Base-by-base conservation (phyloP, 2,888 invertebrate species). In the Salpingus planirostris region DNA sequence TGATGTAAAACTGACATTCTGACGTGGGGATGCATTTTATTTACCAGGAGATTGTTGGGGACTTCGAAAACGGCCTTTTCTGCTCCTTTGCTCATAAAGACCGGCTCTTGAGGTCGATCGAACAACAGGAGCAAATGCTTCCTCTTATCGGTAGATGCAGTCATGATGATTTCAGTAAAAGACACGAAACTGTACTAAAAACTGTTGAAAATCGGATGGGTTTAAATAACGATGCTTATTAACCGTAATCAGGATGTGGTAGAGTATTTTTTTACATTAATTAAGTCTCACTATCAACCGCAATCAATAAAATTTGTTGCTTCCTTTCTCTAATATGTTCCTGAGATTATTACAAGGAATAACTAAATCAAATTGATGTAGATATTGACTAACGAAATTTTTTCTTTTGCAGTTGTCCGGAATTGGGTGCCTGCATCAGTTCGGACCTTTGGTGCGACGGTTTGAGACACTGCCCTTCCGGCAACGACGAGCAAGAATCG, bases 371-470 rank as follows among this genome's bases (percentile, higher is more conserved):
- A n/a, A n/a, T n/a, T n/a, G n/a, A n/a, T n/a, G n/a, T 18, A 18
- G 18, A 6, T 5, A 18, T 18, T 18, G 18, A 18, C 18, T 6
- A 18, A 5, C 18, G 8, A 18, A 26, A 42, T 30, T 40, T 31
- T 28, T 18, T 39, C 39, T 49, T 49, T 56, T 63, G 30, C 65
- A 83, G 83, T 55, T 86, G 86, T 52, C 85, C 85, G 1, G 85
- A 86, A 57, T 65, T 86, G 29, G 81, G 84, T 40, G 85, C 85
- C 0, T 87, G 86, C 59, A 85, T 86, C 50, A 81, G 79, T 40
- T 71, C 80, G 1, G 74, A 78, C 2, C 59, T 87, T 3, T 85
- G 86, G 85, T 87, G 86, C 60, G 86, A 87, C 56, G 84, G 85
- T 1, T 71, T 78, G 23, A 67, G 74, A 2, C 84, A 87, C 54